Base-by-base conservation (phyloP, 2,797 vertebrate species). In the Rhinichthys osculus region DNA sequence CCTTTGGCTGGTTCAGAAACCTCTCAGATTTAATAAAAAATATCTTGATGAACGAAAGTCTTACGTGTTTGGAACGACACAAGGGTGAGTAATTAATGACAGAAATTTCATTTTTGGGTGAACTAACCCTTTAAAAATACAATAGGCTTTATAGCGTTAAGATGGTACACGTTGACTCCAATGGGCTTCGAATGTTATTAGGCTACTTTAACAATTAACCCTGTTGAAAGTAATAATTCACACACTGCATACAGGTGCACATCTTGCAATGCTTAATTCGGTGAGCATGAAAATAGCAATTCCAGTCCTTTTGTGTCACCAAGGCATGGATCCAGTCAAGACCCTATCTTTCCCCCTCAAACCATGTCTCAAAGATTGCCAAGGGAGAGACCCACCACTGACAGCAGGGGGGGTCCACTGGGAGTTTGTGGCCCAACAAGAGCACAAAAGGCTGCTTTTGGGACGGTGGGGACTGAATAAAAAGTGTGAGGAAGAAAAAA, bases 371-470 rank as follows among this genome's bases (percentile, higher is more conserved):
- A 89, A 86, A 90, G 85, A 82, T 82, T 81, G 74, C 79, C 21
- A 84, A 87, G 47, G 74, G 52, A 72, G 85, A 86, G 80, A 83
- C 87, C 81, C 54, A 74, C 17, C 81, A 23, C 81, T 73, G 70
- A 74, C 87, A 85, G 72, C 44, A 2, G 17, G 86, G 74, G 27
- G 57, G 70, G 70, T 83, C 5, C 27, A 14, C 44, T 64, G 70
- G 85, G 72, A 85, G 80, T 87, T 87, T 88, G 88, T 92, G 90
- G 86, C 90, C 89, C 33, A 74, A 85, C 87, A 93, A 89, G 89
- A 89, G 88, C 88, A 92, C 86, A 92, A 92, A 92, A 87, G 88
- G 90, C 91, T 30, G 57, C 86, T 84, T 88, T 62, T 89, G 54
- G 87, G 78, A 88, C 70, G 76, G 66, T 79, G 81, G 66, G 86